These are phyloP conservation scores for Sapajus apella DNA, from an alignment of 2,113 vertebrate species.

Conservation along the genomic window DNA sequence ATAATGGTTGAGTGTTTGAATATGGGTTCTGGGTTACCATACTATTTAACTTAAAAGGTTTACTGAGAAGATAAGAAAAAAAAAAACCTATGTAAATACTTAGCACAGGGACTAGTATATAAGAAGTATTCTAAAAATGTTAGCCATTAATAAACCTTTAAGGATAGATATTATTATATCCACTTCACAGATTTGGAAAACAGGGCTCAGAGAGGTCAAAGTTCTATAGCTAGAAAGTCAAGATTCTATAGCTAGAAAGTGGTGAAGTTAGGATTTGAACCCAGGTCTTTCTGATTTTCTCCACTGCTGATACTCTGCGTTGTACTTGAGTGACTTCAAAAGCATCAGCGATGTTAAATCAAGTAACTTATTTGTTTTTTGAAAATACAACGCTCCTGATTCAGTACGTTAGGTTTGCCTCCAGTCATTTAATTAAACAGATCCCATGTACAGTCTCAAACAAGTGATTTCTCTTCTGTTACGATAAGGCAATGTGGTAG, in stretches of 20 bases:
- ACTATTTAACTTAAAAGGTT: neutral
- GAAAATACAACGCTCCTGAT: neutral
- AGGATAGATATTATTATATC: neutral
- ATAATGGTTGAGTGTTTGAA: neutral
- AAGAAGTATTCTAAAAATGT: neutral
- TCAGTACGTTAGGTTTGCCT: neutral
- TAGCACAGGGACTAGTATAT: neutral
- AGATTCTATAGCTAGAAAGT: neutral
- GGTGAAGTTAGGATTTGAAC: neutral
- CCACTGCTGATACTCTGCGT: neutral
- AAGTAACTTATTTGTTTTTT: neutral
- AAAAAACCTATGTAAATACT: neutral
- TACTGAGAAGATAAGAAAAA: neutral
- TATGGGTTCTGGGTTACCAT: neutral
- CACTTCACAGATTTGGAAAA: neutral
- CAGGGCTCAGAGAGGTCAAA: neutral
- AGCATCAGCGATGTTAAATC: neutral
- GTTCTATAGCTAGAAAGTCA: neutral
- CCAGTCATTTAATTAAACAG: neutral
- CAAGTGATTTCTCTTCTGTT: neutral
- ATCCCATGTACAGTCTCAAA: no score
- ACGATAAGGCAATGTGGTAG: neutral
- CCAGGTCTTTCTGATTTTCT: neutral
- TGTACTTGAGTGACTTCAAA: neutral
- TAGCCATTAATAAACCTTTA: neutral